phyloP scores from a whole-genome alignment of 2,113 vertebrate species.

The Alexandromys fortis region DNA sequence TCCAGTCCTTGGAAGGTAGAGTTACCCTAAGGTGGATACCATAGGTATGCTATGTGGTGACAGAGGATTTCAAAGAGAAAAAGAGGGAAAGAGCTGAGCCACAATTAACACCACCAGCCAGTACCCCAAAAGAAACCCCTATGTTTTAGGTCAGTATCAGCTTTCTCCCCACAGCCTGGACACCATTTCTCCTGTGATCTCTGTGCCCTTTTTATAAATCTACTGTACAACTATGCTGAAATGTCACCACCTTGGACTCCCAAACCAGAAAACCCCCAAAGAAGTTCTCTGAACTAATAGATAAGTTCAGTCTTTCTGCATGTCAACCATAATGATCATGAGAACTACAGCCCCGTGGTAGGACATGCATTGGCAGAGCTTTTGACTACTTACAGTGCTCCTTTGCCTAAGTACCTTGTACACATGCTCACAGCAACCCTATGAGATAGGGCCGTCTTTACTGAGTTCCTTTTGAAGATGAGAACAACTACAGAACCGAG shows the following conservation, averaged over 20 bases:
- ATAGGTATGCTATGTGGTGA: not conserved
- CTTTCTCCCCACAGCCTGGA: not conserved
- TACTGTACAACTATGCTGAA: not conserved
- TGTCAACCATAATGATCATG: not conserved
- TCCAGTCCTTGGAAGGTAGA: not conserved
- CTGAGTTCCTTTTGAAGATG: not conserved
- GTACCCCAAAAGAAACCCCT: not conserved
- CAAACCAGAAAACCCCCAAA: not conserved
- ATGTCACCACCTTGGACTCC: not conserved
- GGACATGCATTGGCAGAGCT: not conserved
- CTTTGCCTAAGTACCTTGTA: not conserved
- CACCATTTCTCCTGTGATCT: not conserved
- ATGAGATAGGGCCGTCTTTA: not conserved
- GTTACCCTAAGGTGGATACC: not conserved
- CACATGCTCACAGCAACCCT: not conserved
- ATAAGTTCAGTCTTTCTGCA: not conserved
- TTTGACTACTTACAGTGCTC: not conserved
- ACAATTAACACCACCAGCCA: not conserved
- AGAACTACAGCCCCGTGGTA: not conserved
- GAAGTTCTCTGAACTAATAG: not conserved
- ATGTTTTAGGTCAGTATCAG: no score
- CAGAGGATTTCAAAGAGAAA: not conserved
- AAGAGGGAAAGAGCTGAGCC: not conserved
- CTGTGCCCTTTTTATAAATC: not conserved
- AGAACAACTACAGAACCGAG: not conserved